These are phyloP conservation scores for Sebastes variabilis DNA, from an alignment of 2,797 vertebrate genomes.

Conservation along the genomic window DNA sequence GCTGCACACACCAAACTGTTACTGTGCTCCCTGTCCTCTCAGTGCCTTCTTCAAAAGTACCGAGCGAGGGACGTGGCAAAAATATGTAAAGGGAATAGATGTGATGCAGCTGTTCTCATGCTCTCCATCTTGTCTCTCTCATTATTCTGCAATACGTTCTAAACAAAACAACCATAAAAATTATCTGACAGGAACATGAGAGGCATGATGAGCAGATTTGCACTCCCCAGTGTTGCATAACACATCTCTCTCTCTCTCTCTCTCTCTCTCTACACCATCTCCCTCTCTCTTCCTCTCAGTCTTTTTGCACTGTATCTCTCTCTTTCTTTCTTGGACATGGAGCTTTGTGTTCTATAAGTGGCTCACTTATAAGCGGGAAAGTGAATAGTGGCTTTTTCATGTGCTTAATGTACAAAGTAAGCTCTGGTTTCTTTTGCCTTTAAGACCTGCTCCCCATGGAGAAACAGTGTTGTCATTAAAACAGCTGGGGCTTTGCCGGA, in stretches of 20 bases:
- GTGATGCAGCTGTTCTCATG: conserved; percentile 56
- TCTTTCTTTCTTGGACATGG: conserved; percentile 62
- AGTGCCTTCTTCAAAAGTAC: conserved; percentile 36
- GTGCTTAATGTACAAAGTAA: conserved; percentile 48
- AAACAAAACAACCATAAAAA: conserved; percentile 73
- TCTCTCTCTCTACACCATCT: background rate
- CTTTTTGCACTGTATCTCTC: conserved; percentile 51
- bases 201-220: conserved; percentile 80
- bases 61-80: background rate
- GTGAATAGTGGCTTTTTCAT: conserved; percentile 43
- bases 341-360: conserved; percentile 68
- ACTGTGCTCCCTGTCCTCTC: conserved; percentile 47
- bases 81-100: conserved; percentile 36
- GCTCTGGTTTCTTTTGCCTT: conserved; percentile 35
- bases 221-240: conserved; percentile 76
- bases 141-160: conserved; percentile 52
- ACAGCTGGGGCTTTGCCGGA: conserved; percentile 16
- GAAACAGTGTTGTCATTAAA: conserved; percentile 41
- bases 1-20: conserved; percentile 41
- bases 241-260: conserved; percentile 22
- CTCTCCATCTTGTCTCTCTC: conserved; percentile 56
- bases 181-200: conserved; percentile 75
- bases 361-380: conserved; percentile 53
- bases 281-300: conserved; percentile 25
- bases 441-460: conserved; percentile 37